Percentiles rank a stretch among this genome's conserved stretches.
Evolutionary conservation across 2,113 vertebrate genomes (phyloP).

Genomic region (Chloropsis hardwickii): DNA sequence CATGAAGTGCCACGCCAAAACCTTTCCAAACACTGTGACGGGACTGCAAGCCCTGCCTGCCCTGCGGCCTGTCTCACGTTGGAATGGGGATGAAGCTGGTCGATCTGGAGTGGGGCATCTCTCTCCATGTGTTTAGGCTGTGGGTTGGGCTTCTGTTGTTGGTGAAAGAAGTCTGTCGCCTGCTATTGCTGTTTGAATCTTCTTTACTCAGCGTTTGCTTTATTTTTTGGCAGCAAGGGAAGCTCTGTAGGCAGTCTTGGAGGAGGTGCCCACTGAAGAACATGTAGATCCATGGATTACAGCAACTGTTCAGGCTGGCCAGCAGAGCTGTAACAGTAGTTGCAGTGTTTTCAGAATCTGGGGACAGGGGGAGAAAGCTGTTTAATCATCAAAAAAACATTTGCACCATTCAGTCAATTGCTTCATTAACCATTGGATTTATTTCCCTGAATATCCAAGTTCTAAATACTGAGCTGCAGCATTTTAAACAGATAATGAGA

Average conservation of each 20-base stretch:
- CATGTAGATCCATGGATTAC: conserved; percentile 99
- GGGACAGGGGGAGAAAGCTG: neutral
- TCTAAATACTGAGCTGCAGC: neutral
- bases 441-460: neutral
- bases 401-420: neutral
- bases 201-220: conserved; percentile 80
- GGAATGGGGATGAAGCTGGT: conserved; percentile 74
- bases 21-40: neutral
- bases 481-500: neutral
- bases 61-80: conserved; percentile 52
- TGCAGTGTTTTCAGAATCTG: conserved; percentile 89
- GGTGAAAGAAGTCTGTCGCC: conserved; percentile 83
- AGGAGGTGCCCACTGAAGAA: conserved; percentile 96
- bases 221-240: conserved; percentile 78
- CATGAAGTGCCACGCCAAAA: neutral
- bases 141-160: conserved; percentile 83
- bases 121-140: conserved; percentile 80
- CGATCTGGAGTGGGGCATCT: conserved; percentile 74
- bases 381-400: neutral
- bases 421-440: neutral
- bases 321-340: conserved; percentile 88
- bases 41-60: neutral
- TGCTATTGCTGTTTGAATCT: conserved; percentile 87
- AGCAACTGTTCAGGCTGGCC: conserved; percentile 95
- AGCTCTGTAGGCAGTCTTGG: conserved; percentile 86